A percentile compares a stretch with the other conserved stretches of the same genome.
phyloP scores from a whole-genome alignment of 1,140 invertebrate genomes.

The Drosophila dunni region DNA sequence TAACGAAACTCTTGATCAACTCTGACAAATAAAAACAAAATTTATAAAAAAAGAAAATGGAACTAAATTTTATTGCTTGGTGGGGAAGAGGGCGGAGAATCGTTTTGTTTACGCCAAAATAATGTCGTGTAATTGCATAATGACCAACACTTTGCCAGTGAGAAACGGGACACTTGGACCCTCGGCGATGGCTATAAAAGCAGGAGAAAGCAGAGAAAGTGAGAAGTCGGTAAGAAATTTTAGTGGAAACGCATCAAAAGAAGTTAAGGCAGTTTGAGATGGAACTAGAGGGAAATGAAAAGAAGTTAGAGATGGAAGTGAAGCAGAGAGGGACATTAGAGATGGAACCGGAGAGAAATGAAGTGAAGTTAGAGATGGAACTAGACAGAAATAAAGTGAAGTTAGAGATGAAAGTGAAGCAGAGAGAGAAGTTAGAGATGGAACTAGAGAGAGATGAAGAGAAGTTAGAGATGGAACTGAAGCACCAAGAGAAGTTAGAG shows the following conservation, averaged over 20 bases:
- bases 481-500: too few relatives aligned
- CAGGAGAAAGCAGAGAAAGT: background rate
- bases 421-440: too few relatives aligned
- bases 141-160: background rate
- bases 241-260: background rate
- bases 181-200: background rate
- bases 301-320: too few relatives aligned
- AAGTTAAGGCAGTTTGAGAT: too few relatives aligned
- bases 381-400: too few relatives aligned
- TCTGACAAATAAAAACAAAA: constrained; percentile 17
- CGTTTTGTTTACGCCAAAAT: background rate
- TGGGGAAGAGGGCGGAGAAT: background rate
- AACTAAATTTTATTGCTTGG: background rate
- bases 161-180: background rate
- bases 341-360: background rate
- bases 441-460: too few relatives aligned
- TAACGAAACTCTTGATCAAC: constrained; percentile 7
- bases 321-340: too few relatives aligned
- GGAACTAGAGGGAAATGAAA: too few relatives aligned
- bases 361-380: background rate
- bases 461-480: too few relatives aligned
- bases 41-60: constrained; percentile 4
- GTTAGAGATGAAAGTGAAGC: too few relatives aligned
- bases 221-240: background rate
- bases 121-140: background rate